Conservation (phyloP, 2,797 vertebrate genomes). For the Emydoidea blandingii region DNA sequence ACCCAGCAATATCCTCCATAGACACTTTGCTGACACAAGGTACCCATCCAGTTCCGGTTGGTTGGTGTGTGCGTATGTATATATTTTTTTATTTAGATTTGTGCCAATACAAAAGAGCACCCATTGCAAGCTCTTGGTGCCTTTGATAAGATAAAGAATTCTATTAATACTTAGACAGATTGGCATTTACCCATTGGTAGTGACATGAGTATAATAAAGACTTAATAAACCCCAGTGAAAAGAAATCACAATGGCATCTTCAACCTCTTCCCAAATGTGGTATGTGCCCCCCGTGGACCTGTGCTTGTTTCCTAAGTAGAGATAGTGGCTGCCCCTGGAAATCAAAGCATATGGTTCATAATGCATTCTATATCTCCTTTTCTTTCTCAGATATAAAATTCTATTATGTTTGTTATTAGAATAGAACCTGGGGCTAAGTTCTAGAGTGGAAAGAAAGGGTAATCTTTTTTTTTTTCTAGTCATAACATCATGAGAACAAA, state of each 20-base stretch:
- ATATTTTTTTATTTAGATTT: not conserved
- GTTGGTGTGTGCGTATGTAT: not conserved
- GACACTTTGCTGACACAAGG: not conserved
- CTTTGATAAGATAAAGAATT: not conserved
- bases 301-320: constrained; percentile 20
- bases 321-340: not conserved
- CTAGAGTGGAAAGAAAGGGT: constrained; percentile 17
- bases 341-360: constrained; percentile 8
- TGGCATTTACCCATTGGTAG: not conserved
- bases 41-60: not conserved
- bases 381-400: constrained; percentile 1
- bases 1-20: not conserved
- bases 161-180: rapidly evolving
- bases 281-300: not conserved
- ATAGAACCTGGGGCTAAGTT: not conserved
- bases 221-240: not conserved
- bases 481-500: constrained; percentile 37
- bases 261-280: constrained; percentile 8
- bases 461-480: constrained; percentile 16
- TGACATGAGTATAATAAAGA: not conserved
- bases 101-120: not conserved
- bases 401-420: constrained; percentile 39
- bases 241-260: not conserved
- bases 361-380: constrained; percentile 23
- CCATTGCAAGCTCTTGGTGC: not conserved